Conservation (phyloP, 2,888 invertebrate species). For the Eilema caniola region DNA sequence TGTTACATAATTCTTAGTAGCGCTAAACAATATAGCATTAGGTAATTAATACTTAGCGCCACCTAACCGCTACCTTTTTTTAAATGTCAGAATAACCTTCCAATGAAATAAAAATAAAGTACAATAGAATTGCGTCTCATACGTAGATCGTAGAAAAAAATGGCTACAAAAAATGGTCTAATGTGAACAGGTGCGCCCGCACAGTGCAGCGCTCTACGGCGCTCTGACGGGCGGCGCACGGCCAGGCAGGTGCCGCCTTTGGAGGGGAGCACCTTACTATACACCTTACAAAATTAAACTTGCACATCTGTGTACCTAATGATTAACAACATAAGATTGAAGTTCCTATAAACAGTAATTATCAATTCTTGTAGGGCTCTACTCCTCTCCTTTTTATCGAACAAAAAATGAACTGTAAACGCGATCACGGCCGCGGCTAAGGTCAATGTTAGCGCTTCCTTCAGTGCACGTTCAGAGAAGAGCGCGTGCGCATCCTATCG, state of each 20-base stretch:
- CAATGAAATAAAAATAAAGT: constrained; percentile 8
- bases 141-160: constrained; percentile 20
- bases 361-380: constrained; percentile 77
- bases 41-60: not conserved
- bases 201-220: constrained; percentile 70
- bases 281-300: constrained; percentile 76
- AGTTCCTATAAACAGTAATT: constrained; percentile 23
- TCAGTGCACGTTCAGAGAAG: constrained; percentile 85
- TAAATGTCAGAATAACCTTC: not conserved
- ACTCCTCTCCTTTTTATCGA: constrained; percentile 88
- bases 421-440: constrained; percentile 87
- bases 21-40: not conserved
- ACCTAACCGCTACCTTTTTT: constrained; percentile 9
- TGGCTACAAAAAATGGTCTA: constrained; percentile 47
- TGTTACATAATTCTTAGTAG: not conserved
- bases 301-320: constrained; percentile 47
- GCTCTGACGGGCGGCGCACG: constrained; percentile 83
- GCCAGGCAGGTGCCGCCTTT: constrained; percentile 83
- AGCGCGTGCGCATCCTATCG: constrained; percentile 82
- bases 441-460: constrained; percentile 88
- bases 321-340: constrained; percentile 31
- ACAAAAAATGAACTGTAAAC: constrained; percentile 88
- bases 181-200: constrained; percentile 72
- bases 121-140: constrained; percentile 16
- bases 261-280: constrained; percentile 85